Percentiles rank a stretch among this genome's conserved stretches.
Conservation (phyloP, 1,140 invertebrate species). For the Magallana angulata region DNA sequence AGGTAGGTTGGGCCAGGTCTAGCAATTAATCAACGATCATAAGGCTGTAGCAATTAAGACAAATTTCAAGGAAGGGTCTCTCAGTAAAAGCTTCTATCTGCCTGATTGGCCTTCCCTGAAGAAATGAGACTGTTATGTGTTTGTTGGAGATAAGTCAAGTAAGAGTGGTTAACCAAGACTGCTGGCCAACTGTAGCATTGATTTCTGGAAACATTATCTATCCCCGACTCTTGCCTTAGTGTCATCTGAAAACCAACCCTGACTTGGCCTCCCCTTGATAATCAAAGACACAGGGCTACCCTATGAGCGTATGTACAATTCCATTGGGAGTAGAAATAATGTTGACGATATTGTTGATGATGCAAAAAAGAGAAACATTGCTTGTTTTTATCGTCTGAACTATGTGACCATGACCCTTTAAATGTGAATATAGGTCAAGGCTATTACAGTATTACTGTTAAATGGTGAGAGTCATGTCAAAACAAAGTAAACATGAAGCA, state of each 20-base stretch:
- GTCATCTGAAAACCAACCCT: neutral
- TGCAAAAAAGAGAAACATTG: neutral
- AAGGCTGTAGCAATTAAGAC: neutral
- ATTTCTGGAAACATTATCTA: constrained; percentile 1
- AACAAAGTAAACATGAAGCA: neutral
- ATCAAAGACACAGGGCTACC: neutral
- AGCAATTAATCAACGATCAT: neutral
- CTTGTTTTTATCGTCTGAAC: no score
- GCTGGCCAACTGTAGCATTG: neutral
- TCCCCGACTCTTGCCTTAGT: neutral
- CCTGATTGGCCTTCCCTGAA: neutral
- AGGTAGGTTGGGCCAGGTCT: no score
- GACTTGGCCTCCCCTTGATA: neutral
- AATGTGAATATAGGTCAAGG: no score
- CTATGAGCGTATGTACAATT: neutral
- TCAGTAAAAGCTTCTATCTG: constrained; percentile 1
- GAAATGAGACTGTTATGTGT: neutral
- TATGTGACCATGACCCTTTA: no score
- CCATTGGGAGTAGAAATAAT: neutral
- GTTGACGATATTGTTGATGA: neutral
- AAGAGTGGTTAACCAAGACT: constrained; percentile 1
- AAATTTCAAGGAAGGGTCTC: neutral
- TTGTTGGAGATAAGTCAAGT: neutral
- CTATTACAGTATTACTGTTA: no score
- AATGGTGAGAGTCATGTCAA: no score